Base-by-base conservation (phyloP, 2,797 vertebrate species). In the Psittacula echo region DNA sequence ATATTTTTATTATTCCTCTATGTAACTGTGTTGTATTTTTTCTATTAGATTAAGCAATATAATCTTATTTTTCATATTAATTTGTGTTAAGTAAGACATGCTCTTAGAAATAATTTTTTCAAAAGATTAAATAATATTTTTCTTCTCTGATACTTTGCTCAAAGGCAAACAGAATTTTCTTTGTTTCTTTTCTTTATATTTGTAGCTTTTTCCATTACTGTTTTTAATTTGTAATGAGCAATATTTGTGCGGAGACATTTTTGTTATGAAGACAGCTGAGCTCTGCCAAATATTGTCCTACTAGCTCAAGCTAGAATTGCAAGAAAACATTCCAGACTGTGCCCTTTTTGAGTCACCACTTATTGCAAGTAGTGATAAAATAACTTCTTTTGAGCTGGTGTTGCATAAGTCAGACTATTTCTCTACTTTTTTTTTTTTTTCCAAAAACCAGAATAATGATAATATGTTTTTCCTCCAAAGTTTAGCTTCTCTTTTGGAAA, bases 181-280 rank as follows among this genome's bases (percentile, higher is more conserved):
- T 61, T 82, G 42, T 61, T 62, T 81, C 89, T 21, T 75, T 87
- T 77, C 78, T 85, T 90, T 84, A 41, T 95, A 41, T 74, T 89
- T 91, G 74, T 85, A 85, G 54, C 19, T 85, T 85, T 94, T 95
- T n/a, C 50, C 71, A 66, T 66, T 68, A 73, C 68, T 89, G 87
- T 88, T 95, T 95, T 91, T 88, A 93, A 94, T 96, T 96, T 96
- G 84, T 72, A 66, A 85, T 84, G 48, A 93, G 53, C 47, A 87
- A 48, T 96, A 86, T 91, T 95, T 95, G 77, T 80, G 85, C 62
- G 83, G 61, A 93, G 42, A 56, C 65, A 50, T 96, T 96, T 96
- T 93, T 87, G 39, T 93, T 77, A 80, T 61, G 91, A 93, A 85
- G 92, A 80, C 50, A 87, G 50, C 41, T 80, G 84, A 65, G 14